These are phyloP conservation scores for Xenopus laevis DNA, from an alignment of 2,113 vertebrate species.

Conservation along the genomic window DNA sequence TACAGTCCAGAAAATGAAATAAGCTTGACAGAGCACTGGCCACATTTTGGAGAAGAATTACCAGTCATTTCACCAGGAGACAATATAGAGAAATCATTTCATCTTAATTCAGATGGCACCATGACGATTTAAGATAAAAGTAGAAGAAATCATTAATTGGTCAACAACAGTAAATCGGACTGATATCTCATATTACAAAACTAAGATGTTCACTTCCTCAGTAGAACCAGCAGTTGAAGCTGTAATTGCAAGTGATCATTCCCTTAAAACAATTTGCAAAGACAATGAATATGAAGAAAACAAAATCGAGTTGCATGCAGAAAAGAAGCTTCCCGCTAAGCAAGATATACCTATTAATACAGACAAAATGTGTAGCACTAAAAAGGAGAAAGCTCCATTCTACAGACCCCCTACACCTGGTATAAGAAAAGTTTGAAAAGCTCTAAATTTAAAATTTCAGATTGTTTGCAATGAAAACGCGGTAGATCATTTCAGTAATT, in stretches of 20 bases:
- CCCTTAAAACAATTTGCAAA: slow-evolving; percentile 49
- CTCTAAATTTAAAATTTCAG: slow-evolving; percentile 63
- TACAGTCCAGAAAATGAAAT: slow-evolving; percentile 62
- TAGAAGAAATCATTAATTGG: slow-evolving; percentile 91
- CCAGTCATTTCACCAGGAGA: slow-evolving; percentile 70
- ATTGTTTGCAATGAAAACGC: slow-evolving; percentile 74
- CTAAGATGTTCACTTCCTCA: slow-evolving; percentile 47
- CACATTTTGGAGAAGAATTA: slow-evolving; percentile 57
- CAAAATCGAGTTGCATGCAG: too few species aligned
- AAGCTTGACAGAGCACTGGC: slow-evolving; percentile 60
- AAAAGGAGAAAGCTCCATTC: slow-evolving; percentile 57
- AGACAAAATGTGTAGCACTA: slow-evolving; percentile 18
- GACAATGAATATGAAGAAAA: slow-evolving; percentile 50
- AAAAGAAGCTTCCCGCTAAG: slow-evolving; percentile 15
- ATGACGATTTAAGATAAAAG: slow-evolving; percentile 93
- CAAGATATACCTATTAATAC: slow-evolving; percentile 48
- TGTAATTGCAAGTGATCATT: slow-evolving; percentile 47
- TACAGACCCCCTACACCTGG: slow-evolving; percentile 74
- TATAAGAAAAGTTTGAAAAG: slow-evolving; percentile 64
- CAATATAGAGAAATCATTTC: slow-evolving; percentile 89
- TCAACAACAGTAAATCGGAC: slow-evolving; percentile 82
- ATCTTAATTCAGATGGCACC: slow-evolving; percentile 90
- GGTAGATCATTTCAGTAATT: slow-evolving; percentile 73
- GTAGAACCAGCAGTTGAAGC: slow-evolving; percentile 51
- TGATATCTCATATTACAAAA: slow-evolving; percentile 61